Evolutionary conservation across 1,140 invertebrate genomes (phyloP).

Genomic region (Potamilus streckersoni): DNA sequence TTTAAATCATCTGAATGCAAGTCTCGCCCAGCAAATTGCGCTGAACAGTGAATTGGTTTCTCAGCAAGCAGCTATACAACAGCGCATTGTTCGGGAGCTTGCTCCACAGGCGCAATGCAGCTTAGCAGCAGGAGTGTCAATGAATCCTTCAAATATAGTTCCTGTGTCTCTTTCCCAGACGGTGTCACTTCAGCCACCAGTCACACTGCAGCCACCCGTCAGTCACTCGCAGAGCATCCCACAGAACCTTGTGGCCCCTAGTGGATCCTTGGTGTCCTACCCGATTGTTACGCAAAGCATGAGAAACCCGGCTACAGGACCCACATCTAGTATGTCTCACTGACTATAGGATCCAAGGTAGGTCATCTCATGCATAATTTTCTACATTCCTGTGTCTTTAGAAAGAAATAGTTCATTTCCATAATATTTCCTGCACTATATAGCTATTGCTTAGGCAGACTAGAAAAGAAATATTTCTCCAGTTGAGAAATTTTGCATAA

Average conservation of each 20-base stretch:
- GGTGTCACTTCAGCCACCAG: slow-evolving; percentile 54
- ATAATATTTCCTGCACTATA: no score
- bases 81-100: slow-evolving; percentile 41
- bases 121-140: slow-evolving; percentile 30
- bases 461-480: no score
- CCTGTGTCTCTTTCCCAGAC: slow-evolving; percentile 38
- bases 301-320: slow-evolving; percentile 51
- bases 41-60: slow-evolving; percentile 62
- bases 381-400: not conserved
- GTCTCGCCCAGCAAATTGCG: slow-evolving; percentile 62
- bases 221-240: slow-evolving; percentile 30
- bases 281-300: slow-evolving; percentile 77
- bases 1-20: slow-evolving; percentile 46
- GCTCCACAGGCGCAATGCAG: slow-evolving; percentile 36
- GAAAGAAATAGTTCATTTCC: not conserved
- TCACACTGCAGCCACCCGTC: slow-evolving; percentile 58
- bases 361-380: slow-evolving; percentile 9
- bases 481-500: no score
- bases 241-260: slow-evolving; percentile 33
- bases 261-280: slow-evolving; percentile 75
- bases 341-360: slow-evolving; percentile 28
- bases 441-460: no score
- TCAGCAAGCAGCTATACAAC: slow-evolving; percentile 57
- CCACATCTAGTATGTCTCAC: slow-evolving; percentile 56
- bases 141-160: slow-evolving; percentile 35